These are phyloP conservation scores for Setophaga petechia DNA, from an alignment of 2,113 vertebrate species.

Conservation along the genomic window DNA sequence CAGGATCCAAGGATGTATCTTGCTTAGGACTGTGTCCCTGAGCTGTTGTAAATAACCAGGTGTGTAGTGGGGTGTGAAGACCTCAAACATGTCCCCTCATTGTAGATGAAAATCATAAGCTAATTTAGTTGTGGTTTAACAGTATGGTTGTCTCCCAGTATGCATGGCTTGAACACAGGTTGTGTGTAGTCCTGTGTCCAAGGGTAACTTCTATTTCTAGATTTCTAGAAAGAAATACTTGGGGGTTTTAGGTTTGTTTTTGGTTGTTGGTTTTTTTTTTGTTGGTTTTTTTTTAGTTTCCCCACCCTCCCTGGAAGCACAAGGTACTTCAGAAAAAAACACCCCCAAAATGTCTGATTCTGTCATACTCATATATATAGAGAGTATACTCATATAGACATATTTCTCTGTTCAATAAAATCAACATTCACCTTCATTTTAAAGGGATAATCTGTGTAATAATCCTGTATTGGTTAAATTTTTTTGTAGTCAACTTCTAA, in stretches of 20 bases:
- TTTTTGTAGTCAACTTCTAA: background rate
- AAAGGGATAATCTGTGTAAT: background rate
- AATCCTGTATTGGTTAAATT: background rate
- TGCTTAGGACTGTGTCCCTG: background rate
- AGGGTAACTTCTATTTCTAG: background rate
- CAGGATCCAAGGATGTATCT: background rate
- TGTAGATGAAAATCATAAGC: background rate
- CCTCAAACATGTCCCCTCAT: rapidly evolving
- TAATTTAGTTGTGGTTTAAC: background rate
- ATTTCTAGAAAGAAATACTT: background rate
- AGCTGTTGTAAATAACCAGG: background rate
- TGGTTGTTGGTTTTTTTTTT: background rate
- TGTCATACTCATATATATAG: background rate
- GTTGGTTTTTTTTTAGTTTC: background rate
- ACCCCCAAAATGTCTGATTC: background rate
- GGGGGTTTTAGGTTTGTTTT: background rate
- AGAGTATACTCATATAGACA: no score
- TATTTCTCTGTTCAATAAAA: background rate
- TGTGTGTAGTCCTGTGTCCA: rapidly evolving
- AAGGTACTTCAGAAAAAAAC: background rate
- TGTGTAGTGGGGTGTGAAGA: background rate
- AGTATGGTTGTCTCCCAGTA: background rate
- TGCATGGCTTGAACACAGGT: background rate
- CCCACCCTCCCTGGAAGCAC: background rate
- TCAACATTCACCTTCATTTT: background rate